phyloP scores from a whole-genome alignment of 2,797 vertebrate genomes.

The Stomatorhinus walkeri region DNA sequence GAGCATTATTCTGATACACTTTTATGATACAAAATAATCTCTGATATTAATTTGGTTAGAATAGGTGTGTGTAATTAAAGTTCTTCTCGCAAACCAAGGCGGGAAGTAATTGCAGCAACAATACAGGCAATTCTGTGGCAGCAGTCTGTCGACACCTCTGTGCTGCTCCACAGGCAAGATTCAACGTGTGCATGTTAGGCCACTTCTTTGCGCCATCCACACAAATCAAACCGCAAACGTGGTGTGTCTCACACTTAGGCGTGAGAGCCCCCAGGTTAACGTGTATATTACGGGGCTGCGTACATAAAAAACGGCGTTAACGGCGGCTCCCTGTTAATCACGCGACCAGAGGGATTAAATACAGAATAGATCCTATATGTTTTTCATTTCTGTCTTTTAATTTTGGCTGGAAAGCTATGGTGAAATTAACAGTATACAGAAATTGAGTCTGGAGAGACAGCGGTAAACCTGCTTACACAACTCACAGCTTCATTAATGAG shows the following conservation, averaged over 20 bases:
- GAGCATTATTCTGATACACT: not conserved
- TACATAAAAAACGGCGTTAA: not conserved
- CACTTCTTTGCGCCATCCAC: constrained; percentile 20
- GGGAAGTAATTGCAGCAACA: constrained; percentile 59
- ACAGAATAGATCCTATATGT: not conserved
- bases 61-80: constrained; percentile 53
- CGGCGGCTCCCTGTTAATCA: not conserved
- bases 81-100: constrained; percentile 47
- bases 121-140: constrained; percentile 57
- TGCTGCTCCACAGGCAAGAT: constrained; percentile 38
- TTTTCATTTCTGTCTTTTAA: not conserved
- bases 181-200: constrained; percentile 35
- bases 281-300: not conserved
- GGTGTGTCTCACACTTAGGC: not conserved
- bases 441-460: not conserved
- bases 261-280: not conserved
- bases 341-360: not conserved
- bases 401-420: not conserved
- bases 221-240: constrained; percentile 28
- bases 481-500: not conserved
- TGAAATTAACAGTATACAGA: not conserved
- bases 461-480: not conserved
- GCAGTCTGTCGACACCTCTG: constrained; percentile 30
- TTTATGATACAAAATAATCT: constrained; percentile 21
- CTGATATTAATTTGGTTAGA: constrained; percentile 39